Evolutionary conservation across 2,797 vertebrate genomes (phyloP), one percentile per base, ranked within the genome.

Genomic region (Onychomys leucogaster): DNA sequence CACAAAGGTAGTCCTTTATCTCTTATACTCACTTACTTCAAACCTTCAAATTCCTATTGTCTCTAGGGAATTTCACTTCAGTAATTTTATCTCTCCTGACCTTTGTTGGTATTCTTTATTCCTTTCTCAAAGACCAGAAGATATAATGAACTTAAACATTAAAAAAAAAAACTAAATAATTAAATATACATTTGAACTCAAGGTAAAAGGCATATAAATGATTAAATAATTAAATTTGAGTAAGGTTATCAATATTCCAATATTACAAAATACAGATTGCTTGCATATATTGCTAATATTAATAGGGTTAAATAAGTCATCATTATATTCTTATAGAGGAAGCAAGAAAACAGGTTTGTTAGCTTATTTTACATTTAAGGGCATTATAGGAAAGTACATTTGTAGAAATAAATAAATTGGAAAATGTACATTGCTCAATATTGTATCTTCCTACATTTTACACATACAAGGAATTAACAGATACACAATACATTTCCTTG

Each of bases 401-500:
- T 92, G 57, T 73, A n/a, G 9, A 3, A 81, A 73, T 37, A 37
- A 80, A 75, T 94, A 55, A 61, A 84, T 52, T 5, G 12, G 11
- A 27, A 81, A 83, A 25, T 29, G 46, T 37, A n/a, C 23, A 0
- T 7, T 23, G 25, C 19, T 81, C 29, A 52, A 43, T 84, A 41
- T 83, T 73, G 59, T 43, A 77, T 17, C 6, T 12, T 6, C 0
- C 13, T 78, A 46, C 7, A n/a, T 10, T 76, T 41, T 83, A 57
- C 10, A 46, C 29, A 7, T 2, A 27, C 2, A 49, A 67, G 4
- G 11, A 91, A 59, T 5, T 81, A 73, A 82, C 69, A 32, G 2
- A 17, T 78, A 6, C 25, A 43, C 0, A 59, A 1, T 5, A 5
- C 14, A 0, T 16, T 0, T 3, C 4, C 43, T 17, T 93, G 52